These are phyloP conservation scores for Colossoma macropomum DNA, from an alignment of 2,113 vertebrate species.

Conservation along the genomic window DNA sequence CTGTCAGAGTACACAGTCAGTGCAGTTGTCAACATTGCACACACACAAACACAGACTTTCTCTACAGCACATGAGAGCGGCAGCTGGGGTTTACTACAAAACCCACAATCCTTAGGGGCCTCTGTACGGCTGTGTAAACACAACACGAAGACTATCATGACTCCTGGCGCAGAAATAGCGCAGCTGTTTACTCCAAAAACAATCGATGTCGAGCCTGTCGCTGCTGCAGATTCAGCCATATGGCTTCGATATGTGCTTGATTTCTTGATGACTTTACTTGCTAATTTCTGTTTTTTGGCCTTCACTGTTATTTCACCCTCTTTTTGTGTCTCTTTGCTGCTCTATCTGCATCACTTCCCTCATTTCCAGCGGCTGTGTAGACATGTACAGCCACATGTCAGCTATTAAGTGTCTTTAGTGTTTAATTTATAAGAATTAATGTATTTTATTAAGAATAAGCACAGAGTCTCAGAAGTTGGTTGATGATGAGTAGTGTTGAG, in stretches of 20 bases:
- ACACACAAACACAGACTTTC: constrained; percentile 7
- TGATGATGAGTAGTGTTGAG: no score
- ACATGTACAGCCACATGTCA: not conserved
- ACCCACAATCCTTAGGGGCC: constrained; percentile 47
- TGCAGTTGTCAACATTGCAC: constrained; percentile 18
- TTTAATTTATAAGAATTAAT: not conserved
- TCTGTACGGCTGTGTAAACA: constrained; percentile 52
- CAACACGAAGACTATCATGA: constrained; percentile 37
- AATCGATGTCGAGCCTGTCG: constrained; percentile 43
- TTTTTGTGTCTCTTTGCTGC: not conserved
- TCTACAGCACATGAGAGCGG: constrained; percentile 32
- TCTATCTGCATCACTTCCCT: not conserved
- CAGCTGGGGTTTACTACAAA: constrained; percentile 34
- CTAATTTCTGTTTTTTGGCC: constrained; percentile 31
- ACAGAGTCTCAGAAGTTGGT: no score
- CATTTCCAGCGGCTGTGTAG: constrained; percentile 19
- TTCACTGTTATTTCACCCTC: constrained; percentile 18
- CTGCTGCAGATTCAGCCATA: constrained; percentile 34
- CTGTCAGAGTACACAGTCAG: not conserved
- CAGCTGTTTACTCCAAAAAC: constrained; percentile 46
- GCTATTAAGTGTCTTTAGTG: not conserved
- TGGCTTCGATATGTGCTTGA: constrained; percentile 22
- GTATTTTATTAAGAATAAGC: no score
- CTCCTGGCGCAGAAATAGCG: constrained; percentile 49
- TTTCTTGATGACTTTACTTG: constrained; percentile 41